Evolutionary conservation across 2,113 vertebrate species (phyloP).

Genomic region (Xiphophorus couchianus): DNA sequence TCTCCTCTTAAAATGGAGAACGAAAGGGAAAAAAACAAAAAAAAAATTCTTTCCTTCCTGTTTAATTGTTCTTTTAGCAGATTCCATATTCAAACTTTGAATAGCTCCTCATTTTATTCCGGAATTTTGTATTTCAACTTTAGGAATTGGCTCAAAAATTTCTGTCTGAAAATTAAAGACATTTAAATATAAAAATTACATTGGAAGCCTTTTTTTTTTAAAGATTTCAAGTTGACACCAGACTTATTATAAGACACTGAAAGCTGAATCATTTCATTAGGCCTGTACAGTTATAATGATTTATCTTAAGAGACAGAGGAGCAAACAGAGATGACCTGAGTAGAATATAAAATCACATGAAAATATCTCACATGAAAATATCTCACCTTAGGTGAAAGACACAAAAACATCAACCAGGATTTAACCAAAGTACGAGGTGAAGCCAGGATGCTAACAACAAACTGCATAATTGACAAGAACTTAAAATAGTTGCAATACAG

Average conservation of each 20-base stretch:
- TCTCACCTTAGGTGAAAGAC: constrained; percentile 23
- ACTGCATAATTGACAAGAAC: constrained; percentile 68
- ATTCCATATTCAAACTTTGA: too few relatives aligned
- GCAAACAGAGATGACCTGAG: constrained; percentile 4
- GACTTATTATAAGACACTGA: not conserved
- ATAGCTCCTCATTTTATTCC: too few relatives aligned
- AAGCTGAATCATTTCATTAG: not conserved
- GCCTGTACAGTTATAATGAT: not conserved
- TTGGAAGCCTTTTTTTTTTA: not conserved
- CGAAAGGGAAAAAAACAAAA: too few relatives aligned
- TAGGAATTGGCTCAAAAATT: too few relatives aligned
- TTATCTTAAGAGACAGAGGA: constrained; percentile 21
- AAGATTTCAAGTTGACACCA: not conserved
- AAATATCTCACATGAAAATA: constrained; percentile 37
- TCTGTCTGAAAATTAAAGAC: too few relatives aligned
- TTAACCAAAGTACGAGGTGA: constrained; percentile 29
- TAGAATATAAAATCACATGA: constrained; percentile 22
- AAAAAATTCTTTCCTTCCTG: too few relatives aligned
- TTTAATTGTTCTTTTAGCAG: too few relatives aligned
- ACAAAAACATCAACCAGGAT: constrained; percentile 19
- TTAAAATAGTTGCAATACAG: constrained; percentile 67
- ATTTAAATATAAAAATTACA: too few relatives aligned
- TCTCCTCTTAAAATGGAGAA: too few relatives aligned
- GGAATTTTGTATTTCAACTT: too few relatives aligned
- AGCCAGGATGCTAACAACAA: constrained; percentile 55